phyloP scores from a whole-genome alignment of 1,140 invertebrate genomes.

The Galendromus occidentalis region DNA sequence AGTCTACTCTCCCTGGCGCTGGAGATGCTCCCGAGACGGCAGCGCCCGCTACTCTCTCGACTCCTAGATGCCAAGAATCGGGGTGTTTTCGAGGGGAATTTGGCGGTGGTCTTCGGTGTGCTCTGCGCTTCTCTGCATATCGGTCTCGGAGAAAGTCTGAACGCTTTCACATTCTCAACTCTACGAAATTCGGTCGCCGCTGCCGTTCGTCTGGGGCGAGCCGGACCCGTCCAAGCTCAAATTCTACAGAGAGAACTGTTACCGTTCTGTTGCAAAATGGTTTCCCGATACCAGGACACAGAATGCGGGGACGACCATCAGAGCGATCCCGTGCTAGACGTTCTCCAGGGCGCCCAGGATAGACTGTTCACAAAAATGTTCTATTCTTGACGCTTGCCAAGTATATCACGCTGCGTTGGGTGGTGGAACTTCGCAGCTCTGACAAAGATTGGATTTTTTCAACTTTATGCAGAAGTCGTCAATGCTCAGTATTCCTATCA shows the following conservation, averaged over 20 bases:
- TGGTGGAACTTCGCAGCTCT: no score
- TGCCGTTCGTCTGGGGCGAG: not conserved
- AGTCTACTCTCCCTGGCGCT: not conserved
- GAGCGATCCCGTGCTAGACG: not conserved
- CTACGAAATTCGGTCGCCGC: not conserved
- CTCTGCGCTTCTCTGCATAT: not conserved
- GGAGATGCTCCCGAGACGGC: not conserved
- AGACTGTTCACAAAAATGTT: constrained; percentile 7
- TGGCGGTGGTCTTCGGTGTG: not conserved
- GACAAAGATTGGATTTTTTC: no score
- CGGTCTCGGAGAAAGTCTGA: not conserved
- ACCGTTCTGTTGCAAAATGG: not conserved
- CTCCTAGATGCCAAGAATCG: not conserved
- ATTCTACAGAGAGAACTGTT: not conserved
- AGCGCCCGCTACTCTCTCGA: not conserved
- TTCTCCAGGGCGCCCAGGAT: not conserved
- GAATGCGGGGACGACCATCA: not conserved
- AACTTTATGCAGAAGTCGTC: no score
- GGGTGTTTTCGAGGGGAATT: not conserved
- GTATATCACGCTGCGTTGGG: not conserved
- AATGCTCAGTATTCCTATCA: no score
- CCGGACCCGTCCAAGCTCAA: not conserved
- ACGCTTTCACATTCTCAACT: not conserved
- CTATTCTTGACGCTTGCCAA: not conserved
- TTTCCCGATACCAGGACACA: not conserved